Base-by-base conservation (phyloP, 2,888 invertebrate species). In the Steinernema hermaphroditum region DNA sequence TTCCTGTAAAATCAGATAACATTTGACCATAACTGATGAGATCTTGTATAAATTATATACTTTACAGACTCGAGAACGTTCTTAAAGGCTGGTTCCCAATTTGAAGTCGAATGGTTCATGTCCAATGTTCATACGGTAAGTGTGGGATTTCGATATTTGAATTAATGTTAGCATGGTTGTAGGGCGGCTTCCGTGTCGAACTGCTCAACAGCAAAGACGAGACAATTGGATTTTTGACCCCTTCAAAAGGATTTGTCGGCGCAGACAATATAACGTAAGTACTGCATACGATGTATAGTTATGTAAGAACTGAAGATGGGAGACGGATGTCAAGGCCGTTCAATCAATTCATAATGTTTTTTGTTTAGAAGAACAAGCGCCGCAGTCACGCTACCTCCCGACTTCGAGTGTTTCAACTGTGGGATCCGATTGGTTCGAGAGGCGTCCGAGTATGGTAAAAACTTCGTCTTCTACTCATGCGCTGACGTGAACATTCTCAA, bases 391-490 rank as follows among this genome's bases (percentile, higher is more conserved):
- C 89, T 96, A 62, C 95, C 96, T 0, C 88, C 89, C 49, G 91
- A 93, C 87, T 92, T 93, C 84, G 91, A 91, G 49, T 97, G 96
- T 87, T 90, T 90, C 74, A 93, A 94, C 88, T 97, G 96, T 88
- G 93, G 94, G 0, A 89, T 97, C 46, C 91, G 96, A 75, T 89
- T 97, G 79, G 90, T 94, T 71, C 90, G 96, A 0, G 93, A 96
- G 88, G 96, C 96, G 0, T 91, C 91, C 29, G 96, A 97, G 89
- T 96, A 94, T 94, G 91, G 92, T 0, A 89, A 90, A 72, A 91
- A 90, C 82, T 96, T 95, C 88, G 89, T 92, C 77, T 96, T 96
- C 89, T 95, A 94, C 94, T 94, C 94, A 0, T 96, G 96, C 87
- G 93, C 95, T 1, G 96, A 96, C 88, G 92, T 96, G 43, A 74